Evolutionary conservation across 2,113 vertebrate genomes (phyloP).

Genomic region (Sinocyclocheilus grahami): DNA sequence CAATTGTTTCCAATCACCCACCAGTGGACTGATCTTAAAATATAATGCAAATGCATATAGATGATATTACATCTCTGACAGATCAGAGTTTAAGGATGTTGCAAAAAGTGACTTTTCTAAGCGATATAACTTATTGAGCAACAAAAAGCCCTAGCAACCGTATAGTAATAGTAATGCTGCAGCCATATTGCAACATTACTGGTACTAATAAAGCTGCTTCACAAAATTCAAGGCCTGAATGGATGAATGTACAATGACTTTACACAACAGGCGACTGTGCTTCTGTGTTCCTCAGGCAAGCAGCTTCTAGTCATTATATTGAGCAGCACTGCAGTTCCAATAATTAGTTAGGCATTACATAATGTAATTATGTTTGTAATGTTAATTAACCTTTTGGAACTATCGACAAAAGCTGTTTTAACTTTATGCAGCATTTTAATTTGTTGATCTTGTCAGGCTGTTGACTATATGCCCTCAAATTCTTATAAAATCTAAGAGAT

Average conservation of each 20-base stretch:
- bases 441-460: background rate
- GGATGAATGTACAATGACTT: background rate
- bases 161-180: background rate
- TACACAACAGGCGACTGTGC: background rate
- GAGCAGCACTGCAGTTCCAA: background rate
- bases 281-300: background rate
- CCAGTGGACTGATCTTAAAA: background rate
- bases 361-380: background rate
- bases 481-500: background rate
- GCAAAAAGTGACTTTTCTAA: background rate
- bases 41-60: background rate
- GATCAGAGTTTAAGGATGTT: background rate
- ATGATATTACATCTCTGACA: background rate
- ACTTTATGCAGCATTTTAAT: background rate
- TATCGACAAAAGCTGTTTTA: background rate
- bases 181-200: background rate
- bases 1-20: background rate
- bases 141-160: background rate
- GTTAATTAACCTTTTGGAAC: constrained; percentile 1
- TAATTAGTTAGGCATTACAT: background rate
- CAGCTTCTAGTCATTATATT: background rate
- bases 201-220: background rate
- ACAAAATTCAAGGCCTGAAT: background rate
- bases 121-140: background rate
- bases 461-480: background rate